Evolutionary conservation across 2,113 vertebrate species (phyloP).

Genomic region (Steatornis caripensis): DNA sequence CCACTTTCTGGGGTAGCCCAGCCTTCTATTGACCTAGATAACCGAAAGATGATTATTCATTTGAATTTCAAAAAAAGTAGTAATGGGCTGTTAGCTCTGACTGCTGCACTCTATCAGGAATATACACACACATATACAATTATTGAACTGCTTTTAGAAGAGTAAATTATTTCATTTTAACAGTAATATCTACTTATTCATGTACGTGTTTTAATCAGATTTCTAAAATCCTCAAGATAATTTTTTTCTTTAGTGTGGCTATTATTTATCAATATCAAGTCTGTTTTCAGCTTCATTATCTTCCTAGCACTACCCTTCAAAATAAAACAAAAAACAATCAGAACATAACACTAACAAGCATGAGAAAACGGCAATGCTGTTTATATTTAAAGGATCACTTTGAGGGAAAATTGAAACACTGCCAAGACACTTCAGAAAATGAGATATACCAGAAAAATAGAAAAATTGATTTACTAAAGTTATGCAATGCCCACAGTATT

Average conservation of each 20-base stretch:
- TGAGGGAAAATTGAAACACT: not conserved
- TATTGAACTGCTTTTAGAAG: not conserved
- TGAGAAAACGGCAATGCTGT: not conserved
- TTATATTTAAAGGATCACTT: not conserved
- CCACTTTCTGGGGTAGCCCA: not conserved
- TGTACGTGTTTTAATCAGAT: not conserved
- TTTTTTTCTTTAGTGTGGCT: not conserved
- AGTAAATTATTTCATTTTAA: not conserved
- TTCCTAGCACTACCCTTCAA: not conserved
- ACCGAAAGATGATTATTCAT: conserved; percentile 33
- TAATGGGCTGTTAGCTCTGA: not conserved
- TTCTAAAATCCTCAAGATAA: not conserved
- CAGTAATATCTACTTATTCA: not conserved
- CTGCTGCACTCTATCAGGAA: not conserved
- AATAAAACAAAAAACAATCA: not conserved
- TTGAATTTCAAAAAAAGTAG: conserved; percentile 37
- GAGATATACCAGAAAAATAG: not conserved
- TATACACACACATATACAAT: not conserved
- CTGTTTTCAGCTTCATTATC: not conserved
- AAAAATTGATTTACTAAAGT: not conserved
- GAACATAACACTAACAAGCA: not conserved
- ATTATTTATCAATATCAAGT: not conserved
- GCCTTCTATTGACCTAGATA: conserved; percentile 33
- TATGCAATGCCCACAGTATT: not conserved
- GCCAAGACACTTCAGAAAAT: not conserved